Conservation (phyloP, 2,888 invertebrate species). For the Clivina fossor region DNA sequence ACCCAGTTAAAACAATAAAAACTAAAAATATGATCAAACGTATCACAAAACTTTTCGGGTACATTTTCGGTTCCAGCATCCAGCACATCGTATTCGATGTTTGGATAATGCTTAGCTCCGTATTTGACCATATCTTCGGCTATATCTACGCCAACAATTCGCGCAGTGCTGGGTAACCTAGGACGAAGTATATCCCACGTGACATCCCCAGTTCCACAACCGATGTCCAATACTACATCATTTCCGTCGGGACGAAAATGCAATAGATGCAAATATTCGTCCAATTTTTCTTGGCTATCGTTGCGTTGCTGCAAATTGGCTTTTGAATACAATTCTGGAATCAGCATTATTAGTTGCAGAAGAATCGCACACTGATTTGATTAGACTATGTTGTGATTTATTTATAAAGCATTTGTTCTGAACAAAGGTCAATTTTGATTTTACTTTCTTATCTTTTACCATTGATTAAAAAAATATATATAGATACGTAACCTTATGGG, state of each 20-base stretch:
- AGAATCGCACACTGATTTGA: too few species aligned
- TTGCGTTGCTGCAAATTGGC: slow-evolving; percentile 69
- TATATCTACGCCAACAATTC: slow-evolving; percentile 67
- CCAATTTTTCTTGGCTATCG: slow-evolving; percentile 64
- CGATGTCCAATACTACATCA: slow-evolving; percentile 67
- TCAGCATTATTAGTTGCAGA: too few species aligned
- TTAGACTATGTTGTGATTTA: too few species aligned
- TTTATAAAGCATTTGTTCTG: too few species aligned
- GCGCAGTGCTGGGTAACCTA: slow-evolving; percentile 60
- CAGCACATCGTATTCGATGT: slow-evolving; percentile 56
- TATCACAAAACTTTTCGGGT: slow-evolving; percentile 54
- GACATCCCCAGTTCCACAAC: slow-evolving; percentile 74
- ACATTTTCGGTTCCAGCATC: slow-evolving; percentile 61
- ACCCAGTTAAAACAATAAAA: slow-evolving; percentile 83
- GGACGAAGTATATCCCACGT: slow-evolving; percentile 65
- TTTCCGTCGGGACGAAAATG: slow-evolving; percentile 53
- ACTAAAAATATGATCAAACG: slow-evolving; percentile 71
- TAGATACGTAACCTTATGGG: too few species aligned
- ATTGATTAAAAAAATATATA: too few species aligned
- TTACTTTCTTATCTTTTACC: too few species aligned
- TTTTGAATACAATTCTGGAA: slow-evolving; percentile 68
- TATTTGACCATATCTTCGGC: slow-evolving; percentile 71
- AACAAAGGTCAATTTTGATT: too few species aligned
- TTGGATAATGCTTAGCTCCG: slow-evolving; percentile 60
- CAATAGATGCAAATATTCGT: slow-evolving; percentile 62